These are phyloP conservation scores for Kuschelorhynchus macadamiae DNA, from an alignment of 2,888 invertebrate genomes.

Conservation along the genomic window DNA sequence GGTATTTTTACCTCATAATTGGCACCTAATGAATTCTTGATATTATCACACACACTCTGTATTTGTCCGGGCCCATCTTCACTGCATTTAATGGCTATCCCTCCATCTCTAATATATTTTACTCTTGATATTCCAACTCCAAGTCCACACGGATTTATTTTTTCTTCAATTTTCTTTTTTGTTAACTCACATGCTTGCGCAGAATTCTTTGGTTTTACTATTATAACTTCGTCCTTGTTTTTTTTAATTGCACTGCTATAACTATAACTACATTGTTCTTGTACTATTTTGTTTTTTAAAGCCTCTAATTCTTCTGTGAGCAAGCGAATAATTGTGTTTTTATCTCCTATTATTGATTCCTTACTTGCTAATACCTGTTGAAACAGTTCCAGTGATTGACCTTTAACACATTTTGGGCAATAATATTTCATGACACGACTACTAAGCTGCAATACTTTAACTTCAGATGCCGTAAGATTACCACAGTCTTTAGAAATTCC, in stretches of 20 bases:
- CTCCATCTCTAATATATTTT: constrained; percentile 27
- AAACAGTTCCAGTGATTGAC: not conserved
- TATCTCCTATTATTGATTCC: constrained; percentile 21
- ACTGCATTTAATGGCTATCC: constrained; percentile 23
- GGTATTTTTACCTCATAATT: constrained; percentile 23
- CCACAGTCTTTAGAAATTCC: constrained; percentile 33
- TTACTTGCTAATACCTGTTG: constrained; percentile 11
- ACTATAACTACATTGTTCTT: constrained; percentile 3
- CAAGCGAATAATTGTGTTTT: constrained; percentile 1
- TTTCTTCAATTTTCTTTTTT: constrained; percentile 27
- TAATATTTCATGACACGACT: constrained; percentile 29
- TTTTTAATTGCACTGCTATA: constrained; percentile 17
- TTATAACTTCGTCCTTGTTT: constrained; percentile 24
- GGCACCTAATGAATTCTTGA: constrained; percentile 3
- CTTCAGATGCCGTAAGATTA: constrained; percentile 36
- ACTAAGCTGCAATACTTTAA: constrained; percentile 32
- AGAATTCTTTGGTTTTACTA: constrained; percentile 30
- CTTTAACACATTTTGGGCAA: constrained; percentile 23
- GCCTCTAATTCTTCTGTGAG: not conserved
- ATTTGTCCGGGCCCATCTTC: constrained; percentile 6
- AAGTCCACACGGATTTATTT: constrained; percentile 19
- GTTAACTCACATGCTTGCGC: constrained; percentile 20
- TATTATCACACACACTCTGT: constrained; percentile 14
- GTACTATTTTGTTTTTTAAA: not conserved
- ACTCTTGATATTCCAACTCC: constrained; percentile 25